Evolutionary conservation across 37 sponge, comb jelly and placozoan species (phyloP).

Genomic region (Hormiphora californensis): DNA sequence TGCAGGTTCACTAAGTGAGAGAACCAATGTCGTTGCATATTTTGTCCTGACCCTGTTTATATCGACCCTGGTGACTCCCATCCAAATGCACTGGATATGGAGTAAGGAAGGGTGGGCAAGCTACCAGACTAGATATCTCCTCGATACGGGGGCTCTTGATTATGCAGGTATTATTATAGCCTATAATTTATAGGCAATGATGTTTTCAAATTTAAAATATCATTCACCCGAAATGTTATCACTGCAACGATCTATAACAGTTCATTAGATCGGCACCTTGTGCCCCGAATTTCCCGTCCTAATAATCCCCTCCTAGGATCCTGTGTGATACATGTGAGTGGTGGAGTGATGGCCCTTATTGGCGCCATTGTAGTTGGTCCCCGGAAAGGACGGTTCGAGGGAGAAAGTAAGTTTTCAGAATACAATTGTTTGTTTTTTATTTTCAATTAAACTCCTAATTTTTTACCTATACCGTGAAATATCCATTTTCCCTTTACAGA

Average conservation of each 20-base stretch:
- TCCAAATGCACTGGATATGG: constrained; percentile 35
- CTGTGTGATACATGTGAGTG: constrained; percentile 27
- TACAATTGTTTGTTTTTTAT: background rate
- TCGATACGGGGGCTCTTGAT: constrained; percentile 34
- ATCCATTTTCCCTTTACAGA: background rate
- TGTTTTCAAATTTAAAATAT: too few relatives aligned
- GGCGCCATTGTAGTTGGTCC: constrained; percentile 34
- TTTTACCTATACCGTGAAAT: background rate
- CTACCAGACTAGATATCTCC: constrained; percentile 28
- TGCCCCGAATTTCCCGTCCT: too few relatives aligned
- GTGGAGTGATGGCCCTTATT: constrained; percentile 24
- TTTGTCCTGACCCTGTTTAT: constrained; percentile 38
- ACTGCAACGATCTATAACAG: too few relatives aligned
- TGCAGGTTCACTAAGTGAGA: constrained; percentile 43
- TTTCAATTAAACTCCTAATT: background rate
- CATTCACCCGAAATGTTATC: too few relatives aligned
- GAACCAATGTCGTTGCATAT: constrained; percentile 3
- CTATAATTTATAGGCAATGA: too few relatives aligned
- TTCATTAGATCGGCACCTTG: too few relatives aligned
- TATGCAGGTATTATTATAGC: constrained; percentile 1
- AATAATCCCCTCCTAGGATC: constrained; percentile 41
- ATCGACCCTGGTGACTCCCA: background rate
- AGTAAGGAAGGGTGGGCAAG: constrained; percentile 36
- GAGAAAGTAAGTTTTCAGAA: constrained; percentile 10
- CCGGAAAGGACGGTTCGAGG: background rate